These are phyloP conservation scores for Halocaridina rubra DNA, from an alignment of 2,888 invertebrate species.

Conservation along the genomic window DNA sequence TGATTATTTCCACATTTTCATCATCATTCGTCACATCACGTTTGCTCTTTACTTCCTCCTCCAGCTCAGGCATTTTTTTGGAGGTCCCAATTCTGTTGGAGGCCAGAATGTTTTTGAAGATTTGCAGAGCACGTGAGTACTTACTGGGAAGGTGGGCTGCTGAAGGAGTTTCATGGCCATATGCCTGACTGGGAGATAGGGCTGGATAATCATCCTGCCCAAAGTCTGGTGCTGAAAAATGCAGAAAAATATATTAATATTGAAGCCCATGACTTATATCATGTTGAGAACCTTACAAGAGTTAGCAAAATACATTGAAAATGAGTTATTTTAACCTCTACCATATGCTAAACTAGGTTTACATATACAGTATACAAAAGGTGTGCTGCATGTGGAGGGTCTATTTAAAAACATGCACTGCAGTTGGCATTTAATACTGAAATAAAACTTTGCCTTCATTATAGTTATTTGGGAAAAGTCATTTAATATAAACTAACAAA, in stretches of 20 bases:
- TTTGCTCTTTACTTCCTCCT: not conserved
- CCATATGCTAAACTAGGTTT: too few relatives aligned
- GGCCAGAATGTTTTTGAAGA: slow-evolving; percentile 42
- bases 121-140: slow-evolving; percentile 40
- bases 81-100: slow-evolving; percentile 1
- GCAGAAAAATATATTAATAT: not conserved
- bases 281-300: too few relatives aligned
- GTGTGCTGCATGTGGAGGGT: too few relatives aligned
- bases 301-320: too few relatives aligned
- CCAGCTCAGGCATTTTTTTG: not conserved
- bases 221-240: slow-evolving; percentile 33
- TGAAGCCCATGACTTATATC: too few relatives aligned
- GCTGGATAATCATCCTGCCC: slow-evolving; percentile 9
- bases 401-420: too few relatives aligned
- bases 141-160: slow-evolving; percentile 39
- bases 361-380: too few relatives aligned
- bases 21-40: slow-evolving; percentile 6
- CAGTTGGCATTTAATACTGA: too few relatives aligned
- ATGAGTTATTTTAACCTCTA: too few relatives aligned
- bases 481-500: too few relatives aligned
- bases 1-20: slow-evolving; percentile 27
- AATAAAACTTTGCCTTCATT: too few relatives aligned
- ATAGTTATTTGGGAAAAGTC: too few relatives aligned
- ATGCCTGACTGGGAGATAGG: slow-evolving; percentile 10
- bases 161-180: not conserved